A percentile compares a stretch with the other conserved stretches of the same genome.
phyloP scores from a whole-genome alignment of 2,888 invertebrate genomes.

The Ochropleura leucogaster region DNA sequence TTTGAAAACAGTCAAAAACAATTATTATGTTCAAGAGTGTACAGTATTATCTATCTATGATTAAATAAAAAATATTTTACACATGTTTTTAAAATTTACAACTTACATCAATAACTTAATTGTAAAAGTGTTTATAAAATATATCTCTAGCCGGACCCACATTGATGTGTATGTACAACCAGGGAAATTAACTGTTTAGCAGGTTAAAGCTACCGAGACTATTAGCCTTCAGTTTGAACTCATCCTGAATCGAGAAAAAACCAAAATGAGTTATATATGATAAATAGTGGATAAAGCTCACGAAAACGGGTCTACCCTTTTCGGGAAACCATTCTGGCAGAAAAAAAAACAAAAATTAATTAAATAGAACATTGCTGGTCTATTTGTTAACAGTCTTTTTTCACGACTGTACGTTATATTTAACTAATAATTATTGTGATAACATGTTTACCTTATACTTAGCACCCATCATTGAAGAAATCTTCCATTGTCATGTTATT shows the following conservation, averaged over 20 bases:
- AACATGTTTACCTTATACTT: not conserved
- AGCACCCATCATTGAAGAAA: constrained; percentile 13
- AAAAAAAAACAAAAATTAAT: not conserved
- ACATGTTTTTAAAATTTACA: constrained; percentile 19
- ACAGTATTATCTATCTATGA: not conserved
- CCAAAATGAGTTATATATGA: too few relatives aligned
- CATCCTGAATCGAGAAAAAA: not conserved
- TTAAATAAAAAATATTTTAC: not conserved
- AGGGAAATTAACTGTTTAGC: not conserved
- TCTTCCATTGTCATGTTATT: constrained; percentile 14
- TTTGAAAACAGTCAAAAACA: not conserved
- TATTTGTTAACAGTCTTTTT: not conserved
- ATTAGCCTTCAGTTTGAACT: too few relatives aligned
- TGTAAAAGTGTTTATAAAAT: not conserved
- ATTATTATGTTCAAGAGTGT: not conserved
- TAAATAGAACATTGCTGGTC: not conserved
- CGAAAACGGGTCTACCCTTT: too few relatives aligned
- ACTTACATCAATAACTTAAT: not conserved
- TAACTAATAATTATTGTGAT: constrained; percentile 2
- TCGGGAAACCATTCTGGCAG: too few relatives aligned
- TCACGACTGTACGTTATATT: not conserved
- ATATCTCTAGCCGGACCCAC: constrained; percentile 9
- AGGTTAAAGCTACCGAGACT: not conserved
- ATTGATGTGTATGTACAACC: too few relatives aligned
- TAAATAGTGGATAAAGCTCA: too few relatives aligned